These are phyloP conservation scores for Colius striatus DNA, from an alignment of 2,113 vertebrate species.

Conservation along the genomic window DNA sequence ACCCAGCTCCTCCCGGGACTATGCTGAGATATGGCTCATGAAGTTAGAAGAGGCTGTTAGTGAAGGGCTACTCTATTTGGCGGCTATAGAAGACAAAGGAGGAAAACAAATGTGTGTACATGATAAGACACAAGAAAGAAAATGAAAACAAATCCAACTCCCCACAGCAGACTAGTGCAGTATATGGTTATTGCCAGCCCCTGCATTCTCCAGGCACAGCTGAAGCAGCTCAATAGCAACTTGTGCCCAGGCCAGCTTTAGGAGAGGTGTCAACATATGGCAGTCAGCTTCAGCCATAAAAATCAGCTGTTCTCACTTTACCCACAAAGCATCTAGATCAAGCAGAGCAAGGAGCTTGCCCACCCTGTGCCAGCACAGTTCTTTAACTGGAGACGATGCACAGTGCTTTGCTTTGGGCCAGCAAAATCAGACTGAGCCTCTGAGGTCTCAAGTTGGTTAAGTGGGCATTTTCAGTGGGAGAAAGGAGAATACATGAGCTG, in stretches of 20 bases:
- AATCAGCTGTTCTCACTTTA: background rate
- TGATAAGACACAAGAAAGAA: background rate
- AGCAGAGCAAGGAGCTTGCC: background rate
- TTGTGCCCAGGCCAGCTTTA: background rate
- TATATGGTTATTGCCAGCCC: background rate
- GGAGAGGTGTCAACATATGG: conserved; percentile 21
- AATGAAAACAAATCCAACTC: background rate
- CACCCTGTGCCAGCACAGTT: background rate
- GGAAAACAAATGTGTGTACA: background rate
- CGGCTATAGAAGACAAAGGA: background rate
- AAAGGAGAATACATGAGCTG: background rate
- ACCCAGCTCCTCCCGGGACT: background rate
- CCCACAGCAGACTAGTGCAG: background rate
- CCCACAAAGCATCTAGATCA: background rate
- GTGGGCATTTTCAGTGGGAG: background rate
- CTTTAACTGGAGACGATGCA: background rate
- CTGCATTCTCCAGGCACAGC: background rate
- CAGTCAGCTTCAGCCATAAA: background rate
- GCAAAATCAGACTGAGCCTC: background rate
- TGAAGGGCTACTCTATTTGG: background rate
- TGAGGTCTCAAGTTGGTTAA: background rate
- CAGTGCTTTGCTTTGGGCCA: background rate
- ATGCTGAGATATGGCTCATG: background rate
- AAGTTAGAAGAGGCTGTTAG: background rate
- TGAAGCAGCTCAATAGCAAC: background rate